Percentiles rank a stretch among this genome's conserved stretches.
Evolutionary conservation across 2,797 vertebrate species (phyloP).

Genomic region (Holocentrus rufus): DNA sequence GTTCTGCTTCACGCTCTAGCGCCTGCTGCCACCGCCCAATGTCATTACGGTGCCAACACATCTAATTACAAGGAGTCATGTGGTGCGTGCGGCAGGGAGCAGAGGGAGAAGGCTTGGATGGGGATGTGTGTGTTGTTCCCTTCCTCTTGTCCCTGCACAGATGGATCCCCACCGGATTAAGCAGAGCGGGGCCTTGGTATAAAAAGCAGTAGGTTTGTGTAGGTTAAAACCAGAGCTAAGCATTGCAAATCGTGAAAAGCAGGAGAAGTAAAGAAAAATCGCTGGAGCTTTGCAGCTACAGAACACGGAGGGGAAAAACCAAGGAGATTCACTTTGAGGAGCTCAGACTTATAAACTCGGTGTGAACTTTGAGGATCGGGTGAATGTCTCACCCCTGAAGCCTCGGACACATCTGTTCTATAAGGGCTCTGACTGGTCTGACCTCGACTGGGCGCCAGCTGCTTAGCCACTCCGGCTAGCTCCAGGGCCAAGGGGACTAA

Average conservation of each 20-base stretch:
- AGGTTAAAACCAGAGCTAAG: not conserved
- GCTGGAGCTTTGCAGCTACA: conserved; percentile 38
- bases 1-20: conserved; percentile 71
- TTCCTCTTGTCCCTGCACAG: conserved; percentile 20
- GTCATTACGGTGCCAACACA: conserved; percentile 77
- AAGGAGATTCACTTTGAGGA: conserved; percentile 48
- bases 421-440: conserved; percentile 62
- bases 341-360: conserved; percentile 48
- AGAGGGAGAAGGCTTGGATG: conserved; percentile 56
- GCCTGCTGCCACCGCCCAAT: conserved; percentile 68
- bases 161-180: not conserved
- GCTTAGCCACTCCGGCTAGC: conserved; percentile 57
- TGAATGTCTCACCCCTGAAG: conserved; percentile 56
- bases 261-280: conserved; percentile 35
- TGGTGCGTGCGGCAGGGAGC: conserved; percentile 51
- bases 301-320: conserved; percentile 37
- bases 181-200: conserved; percentile 5
- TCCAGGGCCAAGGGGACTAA: conserved; percentile 68
- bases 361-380: conserved; percentile 67
- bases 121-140: conserved; percentile 31
- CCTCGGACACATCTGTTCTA: conserved; percentile 71
- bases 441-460: conserved; percentile 71
- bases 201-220: conserved; percentile 13
- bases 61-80: conserved; percentile 73
- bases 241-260: conserved; percentile 1